phyloP scores from a whole-genome alignment of 2,113 vertebrate genomes.

The Crotophaga sulcirostris region DNA sequence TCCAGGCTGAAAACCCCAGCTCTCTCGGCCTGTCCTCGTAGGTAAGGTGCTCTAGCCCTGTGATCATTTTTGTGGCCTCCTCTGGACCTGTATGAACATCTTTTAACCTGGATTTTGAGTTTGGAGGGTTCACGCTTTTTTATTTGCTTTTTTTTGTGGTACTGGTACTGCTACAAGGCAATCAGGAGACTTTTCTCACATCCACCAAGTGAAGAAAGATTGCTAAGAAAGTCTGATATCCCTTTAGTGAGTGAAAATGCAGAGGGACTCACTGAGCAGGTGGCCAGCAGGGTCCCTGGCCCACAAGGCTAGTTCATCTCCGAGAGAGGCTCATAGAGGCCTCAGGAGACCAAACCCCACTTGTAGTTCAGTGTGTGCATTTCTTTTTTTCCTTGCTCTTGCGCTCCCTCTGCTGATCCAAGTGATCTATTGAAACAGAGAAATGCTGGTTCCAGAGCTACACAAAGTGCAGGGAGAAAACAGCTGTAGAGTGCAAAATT shows the following conservation, averaged over 20 bases:
- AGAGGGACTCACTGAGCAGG: background rate
- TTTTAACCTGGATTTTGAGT: background rate
- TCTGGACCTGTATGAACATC: background rate
- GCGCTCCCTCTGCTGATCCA: conserved; percentile 53
- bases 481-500: background rate
- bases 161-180: background rate
- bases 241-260: background rate
- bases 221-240: background rate
- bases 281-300: background rate
- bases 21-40: no score
- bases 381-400: conserved; percentile 35
- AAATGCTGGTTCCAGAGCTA: background rate
- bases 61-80: no score
- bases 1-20: no score
- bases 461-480: background rate
- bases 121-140: background rate
- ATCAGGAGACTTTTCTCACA: background rate
- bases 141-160: background rate
- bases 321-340: background rate
- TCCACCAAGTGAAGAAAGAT: background rate
- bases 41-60: no score
- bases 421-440: background rate
- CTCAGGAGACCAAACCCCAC: background rate
- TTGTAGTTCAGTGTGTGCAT: rapidly evolving
- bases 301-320: background rate